A percentile compares a stretch with the other conserved stretches of the same genome.
phyloP scores from a whole-genome alignment of 2,888 invertebrate genomes.

The Campoletis raptor region DNA sequence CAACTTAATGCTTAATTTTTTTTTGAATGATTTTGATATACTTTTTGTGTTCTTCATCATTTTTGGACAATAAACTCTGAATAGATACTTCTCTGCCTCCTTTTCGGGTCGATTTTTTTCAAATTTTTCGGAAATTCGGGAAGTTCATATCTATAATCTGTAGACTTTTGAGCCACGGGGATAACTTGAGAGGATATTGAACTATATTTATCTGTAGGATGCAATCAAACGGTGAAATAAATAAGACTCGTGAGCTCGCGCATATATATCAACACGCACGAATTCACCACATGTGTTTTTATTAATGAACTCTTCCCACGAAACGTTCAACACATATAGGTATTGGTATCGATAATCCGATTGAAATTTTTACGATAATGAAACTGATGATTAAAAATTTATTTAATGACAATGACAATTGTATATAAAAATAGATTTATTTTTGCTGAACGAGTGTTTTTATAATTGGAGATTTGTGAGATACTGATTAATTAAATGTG shows the following conservation, averaged over 20 bases:
- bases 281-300: not conserved
- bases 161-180: too few species aligned
- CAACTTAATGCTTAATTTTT: not conserved
- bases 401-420: not conserved
- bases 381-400: not conserved
- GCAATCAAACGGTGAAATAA: not conserved
- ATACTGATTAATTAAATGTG: not conserved
- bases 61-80: not conserved
- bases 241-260: not conserved
- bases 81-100: not conserved
- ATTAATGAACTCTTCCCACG: not conserved
- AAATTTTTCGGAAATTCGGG: not conserved
- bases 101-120: not conserved
- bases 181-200: too few species aligned
- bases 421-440: not conserved
- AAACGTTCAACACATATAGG: not conserved
- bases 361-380: not conserved
- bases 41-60: not conserved
- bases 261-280: not conserved
- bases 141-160: too few species aligned
- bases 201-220: not conserved
- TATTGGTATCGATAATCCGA: slow-evolving; percentile 1
- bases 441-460: not conserved
- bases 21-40: too few species aligned
- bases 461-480: not conserved